Conservation (phyloP, 2,113 vertebrate species). For the Siphamia tubifer region DNA sequence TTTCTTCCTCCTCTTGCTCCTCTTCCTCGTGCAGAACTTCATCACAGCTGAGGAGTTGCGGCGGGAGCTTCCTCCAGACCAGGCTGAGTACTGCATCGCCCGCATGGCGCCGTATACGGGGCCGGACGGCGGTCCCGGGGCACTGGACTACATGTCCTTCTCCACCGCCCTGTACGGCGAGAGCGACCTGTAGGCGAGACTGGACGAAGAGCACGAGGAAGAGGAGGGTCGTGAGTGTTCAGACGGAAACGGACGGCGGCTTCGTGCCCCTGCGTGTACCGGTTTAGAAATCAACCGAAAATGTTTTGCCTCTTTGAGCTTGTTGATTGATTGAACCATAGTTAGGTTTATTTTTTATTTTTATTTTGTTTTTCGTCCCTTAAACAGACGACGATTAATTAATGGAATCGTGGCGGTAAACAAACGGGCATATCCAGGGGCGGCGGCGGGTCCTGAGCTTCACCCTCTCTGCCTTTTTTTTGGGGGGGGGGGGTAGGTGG, state of each 20-base stretch:
- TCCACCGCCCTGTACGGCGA: conserved; percentile 93
- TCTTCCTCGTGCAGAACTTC: conserved; percentile 80
- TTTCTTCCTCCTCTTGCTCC: neutral
- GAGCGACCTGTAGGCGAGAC: conserved; percentile 87
- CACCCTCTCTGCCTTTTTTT: conserved; percentile 66
- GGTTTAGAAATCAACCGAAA: conserved; percentile 24
- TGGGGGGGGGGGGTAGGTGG: conserved; percentile 23
- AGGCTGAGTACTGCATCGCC: conserved; percentile 94
- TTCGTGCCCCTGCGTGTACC: conserved; percentile 54
- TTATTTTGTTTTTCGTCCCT: neutral
- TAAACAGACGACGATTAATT: neutral
- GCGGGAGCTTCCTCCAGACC: conserved; percentile 90
- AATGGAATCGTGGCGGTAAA: neutral
- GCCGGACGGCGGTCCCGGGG: conserved; percentile 79
- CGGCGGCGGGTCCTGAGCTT: conserved; percentile 47
- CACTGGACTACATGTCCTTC: conserved; percentile 96
- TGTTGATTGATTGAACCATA: conserved; percentile 35
- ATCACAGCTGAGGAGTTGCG: conserved; percentile 90
- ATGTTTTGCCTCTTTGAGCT: neutral
- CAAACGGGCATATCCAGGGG: conserved; percentile 42
- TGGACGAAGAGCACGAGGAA: neutral
- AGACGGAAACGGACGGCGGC: neutral
- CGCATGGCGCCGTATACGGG: conserved; percentile 92
- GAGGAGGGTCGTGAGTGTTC: neutral
- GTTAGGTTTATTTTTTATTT: conserved; percentile 17